Percentiles rank a stretch among this genome's conserved stretches.
Evolutionary conservation across 2,888 invertebrate genomes (phyloP).

Genomic region (Entomobrya multifasciata): DNA sequence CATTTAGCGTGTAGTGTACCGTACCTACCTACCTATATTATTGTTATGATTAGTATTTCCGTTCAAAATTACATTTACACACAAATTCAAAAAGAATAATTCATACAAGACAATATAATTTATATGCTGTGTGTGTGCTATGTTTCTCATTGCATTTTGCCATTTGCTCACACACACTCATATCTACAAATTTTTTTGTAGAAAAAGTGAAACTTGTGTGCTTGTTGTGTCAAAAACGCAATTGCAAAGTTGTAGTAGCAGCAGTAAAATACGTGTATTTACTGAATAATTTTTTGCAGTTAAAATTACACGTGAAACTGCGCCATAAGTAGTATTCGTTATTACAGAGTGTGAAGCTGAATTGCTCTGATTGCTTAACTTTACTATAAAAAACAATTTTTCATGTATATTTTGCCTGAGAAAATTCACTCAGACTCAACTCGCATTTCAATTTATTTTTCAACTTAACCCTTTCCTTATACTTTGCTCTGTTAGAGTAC

Average conservation of each 20-base stretch:
- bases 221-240: constrained; percentile 14
- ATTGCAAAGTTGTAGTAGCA: constrained; percentile 14
- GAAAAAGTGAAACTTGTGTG: constrained; percentile 70
- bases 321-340: not conserved
- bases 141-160: too few species aligned
- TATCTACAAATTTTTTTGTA: constrained; percentile 37
- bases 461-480: too few species aligned
- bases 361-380: constrained; percentile 39
- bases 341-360: constrained; percentile 16
- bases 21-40: too few species aligned
- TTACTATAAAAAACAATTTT: constrained; percentile 16
- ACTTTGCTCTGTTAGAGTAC: too few species aligned
- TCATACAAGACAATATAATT: too few species aligned
- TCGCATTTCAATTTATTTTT: constrained; percentile 30
- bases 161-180: too few species aligned
- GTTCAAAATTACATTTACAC: too few species aligned
- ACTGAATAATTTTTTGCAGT: constrained; percentile 34
- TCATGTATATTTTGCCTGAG: constrained; percentile 39
- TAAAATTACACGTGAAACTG: not conserved
- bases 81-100: too few species aligned
- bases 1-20: too few species aligned
- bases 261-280: constrained; percentile 53
- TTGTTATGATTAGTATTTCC: too few species aligned
- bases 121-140: too few species aligned
- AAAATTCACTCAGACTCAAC: constrained; percentile 43